Percentiles rank a stretch among this genome's conserved stretches.
Evolutionary conservation across 2,888 invertebrate species (phyloP).

Genomic region (Tetranychus truncatus): DNA sequence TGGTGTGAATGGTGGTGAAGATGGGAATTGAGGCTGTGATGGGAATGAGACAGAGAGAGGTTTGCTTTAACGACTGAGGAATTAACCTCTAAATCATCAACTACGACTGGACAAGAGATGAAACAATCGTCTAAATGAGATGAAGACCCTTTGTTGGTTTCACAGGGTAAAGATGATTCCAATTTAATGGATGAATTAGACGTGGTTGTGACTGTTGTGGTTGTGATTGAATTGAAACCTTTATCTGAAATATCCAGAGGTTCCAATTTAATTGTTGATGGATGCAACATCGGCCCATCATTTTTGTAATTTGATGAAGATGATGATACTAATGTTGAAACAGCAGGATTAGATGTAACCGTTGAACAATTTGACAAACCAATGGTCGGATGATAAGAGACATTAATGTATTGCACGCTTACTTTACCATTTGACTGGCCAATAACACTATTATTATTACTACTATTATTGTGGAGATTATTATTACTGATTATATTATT

Average conservation of each 20-base stretch:
- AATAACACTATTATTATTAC: background rate
- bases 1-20: background rate
- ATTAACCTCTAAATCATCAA: background rate
- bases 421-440: constrained; percentile 1
- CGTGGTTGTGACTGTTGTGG: background rate
- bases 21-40: background rate
- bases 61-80: background rate
- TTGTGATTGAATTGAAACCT: background rate
- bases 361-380: constrained; percentile 9
- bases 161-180: background rate
- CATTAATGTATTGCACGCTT: constrained; percentile 13
- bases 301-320: background rate
- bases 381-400: constrained; percentile 2
- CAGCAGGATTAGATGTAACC: background rate
- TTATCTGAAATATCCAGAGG: background rate
- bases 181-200: background rate
- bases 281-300: background rate
- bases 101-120: background rate
- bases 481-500: background rate
- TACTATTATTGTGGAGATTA: background rate
- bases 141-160: background rate
- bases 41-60: background rate
- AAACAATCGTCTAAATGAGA: background rate
- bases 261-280: background rate
- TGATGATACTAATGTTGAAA: background rate